Percentiles rank a stretch among this genome's conserved stretches.
phyloP scores from a whole-genome alignment of 1,140 invertebrate species.

The Hermatobates lingyangjiaoensis region DNA sequence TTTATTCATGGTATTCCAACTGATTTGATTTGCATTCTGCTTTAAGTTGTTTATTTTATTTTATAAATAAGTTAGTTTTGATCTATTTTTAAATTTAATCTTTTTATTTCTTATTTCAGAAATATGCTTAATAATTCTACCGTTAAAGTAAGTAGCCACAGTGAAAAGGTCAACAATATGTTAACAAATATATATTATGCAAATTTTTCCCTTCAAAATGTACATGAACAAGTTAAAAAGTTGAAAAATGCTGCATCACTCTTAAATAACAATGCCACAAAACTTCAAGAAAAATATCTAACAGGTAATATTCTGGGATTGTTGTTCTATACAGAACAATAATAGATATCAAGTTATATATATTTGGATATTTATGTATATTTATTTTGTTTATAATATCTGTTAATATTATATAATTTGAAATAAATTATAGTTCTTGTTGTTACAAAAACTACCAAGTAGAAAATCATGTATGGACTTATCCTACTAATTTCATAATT shows the following conservation, averaged over 20 bases:
- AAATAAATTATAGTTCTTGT: background rate
- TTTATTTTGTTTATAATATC: background rate
- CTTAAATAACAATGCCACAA: conserved; percentile 69
- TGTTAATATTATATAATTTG: background rate
- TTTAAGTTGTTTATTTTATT: too few species aligned
- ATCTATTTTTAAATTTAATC: background rate
- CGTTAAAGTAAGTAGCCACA: conserved; percentile 36
- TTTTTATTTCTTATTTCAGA: conserved; percentile 18
- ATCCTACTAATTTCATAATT: background rate
- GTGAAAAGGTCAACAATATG: conserved; percentile 47
- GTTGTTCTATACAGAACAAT: background rate
- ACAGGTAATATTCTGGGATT: conserved; percentile 36
- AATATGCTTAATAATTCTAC: conserved; percentile 29
- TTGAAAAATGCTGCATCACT: conserved; percentile 20
- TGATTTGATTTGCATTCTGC: too few species aligned
- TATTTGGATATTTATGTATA: background rate
- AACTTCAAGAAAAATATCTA: conserved; percentile 83
- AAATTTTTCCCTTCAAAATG: conserved; percentile 51
- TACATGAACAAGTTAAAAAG: conserved; percentile 45
- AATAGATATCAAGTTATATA: background rate
- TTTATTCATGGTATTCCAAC: too few species aligned
- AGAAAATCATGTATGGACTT: background rate
- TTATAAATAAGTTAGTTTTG: too few species aligned
- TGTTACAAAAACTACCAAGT: background rate
- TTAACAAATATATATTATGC: conserved; percentile 58